Percentiles rank a stretch among this genome's conserved stretches.
Evolutionary conservation across 1,140 invertebrate species (phyloP).

Genomic region (Musca domestica): DNA sequence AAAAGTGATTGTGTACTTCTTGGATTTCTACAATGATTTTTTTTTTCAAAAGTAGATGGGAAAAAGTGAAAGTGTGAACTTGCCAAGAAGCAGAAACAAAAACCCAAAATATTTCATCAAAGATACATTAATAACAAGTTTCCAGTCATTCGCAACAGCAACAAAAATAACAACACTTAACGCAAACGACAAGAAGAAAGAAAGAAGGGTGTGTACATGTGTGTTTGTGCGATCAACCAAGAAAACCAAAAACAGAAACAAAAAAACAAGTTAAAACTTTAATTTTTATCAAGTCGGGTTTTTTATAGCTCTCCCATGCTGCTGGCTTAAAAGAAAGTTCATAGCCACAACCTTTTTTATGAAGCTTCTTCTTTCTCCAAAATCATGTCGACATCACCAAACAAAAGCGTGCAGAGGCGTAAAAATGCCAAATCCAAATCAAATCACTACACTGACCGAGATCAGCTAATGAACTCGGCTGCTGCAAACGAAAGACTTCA

Average conservation of each 20-base stretch:
- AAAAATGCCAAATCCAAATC: conserved; percentile 40
- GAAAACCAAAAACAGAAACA: background rate
- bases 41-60: background rate
- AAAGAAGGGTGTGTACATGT: too few species aligned
- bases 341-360: background rate
- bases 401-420: conserved; percentile 40
- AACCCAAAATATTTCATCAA: background rate
- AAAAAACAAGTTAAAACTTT: background rate
- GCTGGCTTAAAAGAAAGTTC: background rate
- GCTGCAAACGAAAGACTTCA: conserved; percentile 40
- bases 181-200: too few species aligned
- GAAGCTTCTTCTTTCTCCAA: background rate
- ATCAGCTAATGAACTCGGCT: background rate
- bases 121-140: too few species aligned
- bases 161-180: too few species aligned
- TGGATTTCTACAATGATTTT: background rate
- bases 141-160: too few species aligned
- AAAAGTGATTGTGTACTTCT: background rate
- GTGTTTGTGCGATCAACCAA: too few species aligned
- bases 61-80: conserved; percentile 7
- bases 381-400: conserved; percentile 38
- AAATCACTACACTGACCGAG: conserved; percentile 35
- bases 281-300: too few species aligned
- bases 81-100: background rate
- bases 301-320: background rate